Evolutionary conservation across 2,797 vertebrate species (phyloP), one percentile per base, ranked within the genome.

Genomic region (Takifugu rubripes): DNA sequence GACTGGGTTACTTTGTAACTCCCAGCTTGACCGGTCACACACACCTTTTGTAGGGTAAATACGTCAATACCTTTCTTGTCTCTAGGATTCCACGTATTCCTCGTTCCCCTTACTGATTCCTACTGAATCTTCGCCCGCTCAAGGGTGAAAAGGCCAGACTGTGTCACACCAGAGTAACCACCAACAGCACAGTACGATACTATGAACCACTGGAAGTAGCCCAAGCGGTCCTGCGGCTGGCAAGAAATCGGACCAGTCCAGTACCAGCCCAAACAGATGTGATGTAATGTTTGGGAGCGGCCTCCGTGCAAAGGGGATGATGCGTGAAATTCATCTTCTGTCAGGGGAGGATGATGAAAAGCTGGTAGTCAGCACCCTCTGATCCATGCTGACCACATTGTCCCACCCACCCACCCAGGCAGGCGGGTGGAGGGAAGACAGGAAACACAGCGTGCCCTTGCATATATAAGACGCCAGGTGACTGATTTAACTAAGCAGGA

Each of bases 321-420:
- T 74, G 78, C 68, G 56, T 68, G 65, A 84, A 80, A 84, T 83
- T 49, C 10, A 54, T 86, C 75, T 76, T 65, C 70, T 73, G 73
- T 77, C 50, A 56, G 45, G 56, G 58, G 48, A 43, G 70, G 71
- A 72, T 68, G 75, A 79, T 75, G 62, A 84, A 81, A 83, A 81
- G 72, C 81, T 77, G 71, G 65, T 54, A 56, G 82, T 86, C 83
- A 79, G 59, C 81, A 75, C 68, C 68, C 50, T 46, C 59, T 78
- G 78, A 83, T 74, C 63, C 64, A 47, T 49, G 53, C 59, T 5
- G 54, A 79, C 70, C 59, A 40, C 56, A 56, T 17, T 57, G 61
- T 61, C 55, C 61, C 68, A 72, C 66, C 75, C 76, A 72, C 66
- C 73, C 76, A 4, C 44, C 44, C 44, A 46, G 16, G 67, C 71